phyloP scores from a whole-genome alignment of 2,113 vertebrate genomes.

The Struthidea cinerea region DNA sequence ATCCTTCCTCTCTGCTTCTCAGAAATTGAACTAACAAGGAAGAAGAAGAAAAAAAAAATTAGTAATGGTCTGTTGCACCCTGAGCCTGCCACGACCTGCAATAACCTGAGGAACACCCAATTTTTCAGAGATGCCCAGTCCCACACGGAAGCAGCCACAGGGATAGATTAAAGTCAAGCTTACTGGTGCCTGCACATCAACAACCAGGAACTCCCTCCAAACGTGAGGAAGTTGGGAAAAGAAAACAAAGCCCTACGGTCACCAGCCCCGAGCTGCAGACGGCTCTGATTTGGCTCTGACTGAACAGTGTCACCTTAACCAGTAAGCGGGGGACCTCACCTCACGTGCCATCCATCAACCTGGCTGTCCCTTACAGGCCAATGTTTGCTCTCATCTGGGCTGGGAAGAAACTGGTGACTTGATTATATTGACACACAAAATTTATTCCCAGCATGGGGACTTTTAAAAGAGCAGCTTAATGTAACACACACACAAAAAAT shows the following conservation, averaged over 20 bases:
- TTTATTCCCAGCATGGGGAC: not conserved
- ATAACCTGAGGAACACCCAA: not conserved
- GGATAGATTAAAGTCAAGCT: not conserved
- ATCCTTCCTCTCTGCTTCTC: not conserved
- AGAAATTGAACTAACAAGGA: not conserved
- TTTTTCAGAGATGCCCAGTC: not conserved
- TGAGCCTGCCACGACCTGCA: not conserved
- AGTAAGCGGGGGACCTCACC: not conserved
- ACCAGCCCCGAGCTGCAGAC: not conserved
- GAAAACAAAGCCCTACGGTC: not conserved
- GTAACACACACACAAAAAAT: not conserved
- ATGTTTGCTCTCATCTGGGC: not conserved
- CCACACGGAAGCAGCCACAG: not conserved
- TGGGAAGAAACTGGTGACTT: not conserved
- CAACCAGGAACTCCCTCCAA: slow-evolving; percentile 1
- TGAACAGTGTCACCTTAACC: not conserved
- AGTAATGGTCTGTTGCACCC: not conserved
- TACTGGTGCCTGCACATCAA: not conserved
- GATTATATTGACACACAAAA: not conserved
- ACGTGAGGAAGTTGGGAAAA: not conserved
- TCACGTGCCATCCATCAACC: not conserved
- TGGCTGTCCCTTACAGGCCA: not conserved
- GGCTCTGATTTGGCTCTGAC: not conserved
- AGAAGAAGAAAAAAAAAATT: not conserved
- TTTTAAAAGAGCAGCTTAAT: not conserved